Percentiles rank a stretch among this genome's conserved stretches.
Evolutionary conservation across 2,797 vertebrate genomes (phyloP).

Genomic region (Danio tinwini): DNA sequence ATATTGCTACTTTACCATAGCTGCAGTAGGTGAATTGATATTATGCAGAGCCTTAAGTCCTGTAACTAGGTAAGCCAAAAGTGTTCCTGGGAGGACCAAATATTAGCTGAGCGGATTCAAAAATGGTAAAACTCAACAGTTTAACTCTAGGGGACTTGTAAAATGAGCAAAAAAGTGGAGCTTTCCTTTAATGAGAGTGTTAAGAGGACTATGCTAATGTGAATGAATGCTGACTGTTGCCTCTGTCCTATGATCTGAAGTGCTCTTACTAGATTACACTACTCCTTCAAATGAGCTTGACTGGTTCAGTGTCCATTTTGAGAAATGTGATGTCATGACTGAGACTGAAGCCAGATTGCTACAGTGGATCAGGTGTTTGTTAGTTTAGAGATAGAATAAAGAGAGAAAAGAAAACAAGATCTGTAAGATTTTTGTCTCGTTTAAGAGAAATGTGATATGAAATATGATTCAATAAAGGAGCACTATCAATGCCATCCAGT

Average conservation of each 20-base stretch:
- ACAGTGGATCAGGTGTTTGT: constrained; percentile 14
- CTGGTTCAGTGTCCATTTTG: constrained; percentile 36
- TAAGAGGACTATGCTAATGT: neutral
- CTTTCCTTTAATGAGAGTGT: too few species aligned
- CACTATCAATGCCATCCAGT: neutral
- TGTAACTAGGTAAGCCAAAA: too few species aligned
- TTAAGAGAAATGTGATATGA: neutral
- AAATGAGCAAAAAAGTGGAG: too few species aligned
- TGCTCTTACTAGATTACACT: constrained; percentile 26
- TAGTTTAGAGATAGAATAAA: neutral
- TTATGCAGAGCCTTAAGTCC: too few species aligned
- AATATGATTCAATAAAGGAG: neutral
- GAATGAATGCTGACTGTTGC: constrained; percentile 19
- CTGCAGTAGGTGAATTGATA: too few species aligned
- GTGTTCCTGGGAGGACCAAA: too few species aligned
- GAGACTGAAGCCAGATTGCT: constrained; percentile 26
- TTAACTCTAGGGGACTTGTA: too few species aligned
- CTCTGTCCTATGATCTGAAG: constrained; percentile 2
- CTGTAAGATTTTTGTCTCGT: neutral
- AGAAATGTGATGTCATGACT: constrained; percentile 13
- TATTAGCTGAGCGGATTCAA: too few species aligned
- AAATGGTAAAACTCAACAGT: too few species aligned
- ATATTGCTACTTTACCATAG: too few species aligned
- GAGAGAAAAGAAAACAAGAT: neutral
- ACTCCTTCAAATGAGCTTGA: constrained; percentile 37